phyloP scores from a whole-genome alignment of 2,888 invertebrate genomes.

The Agrotis exclamationis region DNA sequence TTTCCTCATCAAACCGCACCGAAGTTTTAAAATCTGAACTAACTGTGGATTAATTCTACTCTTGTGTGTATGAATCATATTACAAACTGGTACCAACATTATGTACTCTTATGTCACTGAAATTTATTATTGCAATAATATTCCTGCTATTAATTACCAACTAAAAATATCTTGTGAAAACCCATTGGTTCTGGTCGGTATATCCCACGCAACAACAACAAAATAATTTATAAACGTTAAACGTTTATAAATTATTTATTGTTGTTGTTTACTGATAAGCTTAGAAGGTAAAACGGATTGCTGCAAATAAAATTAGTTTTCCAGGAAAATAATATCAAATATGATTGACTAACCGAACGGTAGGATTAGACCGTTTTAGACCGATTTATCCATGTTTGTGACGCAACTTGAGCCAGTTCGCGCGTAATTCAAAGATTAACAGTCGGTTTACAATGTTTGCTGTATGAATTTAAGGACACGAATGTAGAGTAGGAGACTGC shows the following conservation, averaged over 20 bases:
- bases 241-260: conserved; percentile 42
- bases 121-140: conserved; percentile 35
- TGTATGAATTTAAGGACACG: too few relatives aligned
- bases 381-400: conserved; percentile 40
- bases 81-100: conserved; percentile 18
- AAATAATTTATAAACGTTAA: conserved; percentile 23
- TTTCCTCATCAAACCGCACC: conserved; percentile 29
- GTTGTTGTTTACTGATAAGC: conserved; percentile 33
- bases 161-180: conserved; percentile 44
- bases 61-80: conserved; percentile 34
- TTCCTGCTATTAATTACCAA: conserved; percentile 33
- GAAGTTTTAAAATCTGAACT: conserved; percentile 25
- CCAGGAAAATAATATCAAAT: conserved; percentile 40
- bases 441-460: conserved; percentile 21
- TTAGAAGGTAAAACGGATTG: conserved; percentile 12
- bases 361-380: too few relatives aligned
- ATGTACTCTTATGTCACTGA: conserved; percentile 50
- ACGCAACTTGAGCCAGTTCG: conserved; percentile 27
- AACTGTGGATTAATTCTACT: conserved; percentile 33
- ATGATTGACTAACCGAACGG: conserved; percentile 36
- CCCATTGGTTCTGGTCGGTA: conserved; percentile 36
- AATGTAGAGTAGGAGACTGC: too few relatives aligned
- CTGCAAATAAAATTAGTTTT: not conserved
- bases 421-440: conserved; percentile 4
- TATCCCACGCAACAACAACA: too few relatives aligned